Conservation (phyloP, 2,797 vertebrate genomes). For the Cryptoprocta ferox region DNA sequence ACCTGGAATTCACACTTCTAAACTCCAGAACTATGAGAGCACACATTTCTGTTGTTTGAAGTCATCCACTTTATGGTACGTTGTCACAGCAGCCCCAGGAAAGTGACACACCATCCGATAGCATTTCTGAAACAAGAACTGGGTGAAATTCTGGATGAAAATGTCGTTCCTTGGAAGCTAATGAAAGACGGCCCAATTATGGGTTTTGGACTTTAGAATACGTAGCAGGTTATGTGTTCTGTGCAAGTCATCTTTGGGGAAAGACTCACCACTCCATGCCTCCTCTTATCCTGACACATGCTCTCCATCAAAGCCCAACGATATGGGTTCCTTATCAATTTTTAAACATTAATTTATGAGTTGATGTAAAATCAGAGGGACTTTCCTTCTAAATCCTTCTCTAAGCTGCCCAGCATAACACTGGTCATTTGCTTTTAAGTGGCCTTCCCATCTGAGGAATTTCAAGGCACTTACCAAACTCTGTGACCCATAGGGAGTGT, state of each 20-base stretch:
- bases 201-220: background rate
- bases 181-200: background rate
- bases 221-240: background rate
- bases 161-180: background rate
- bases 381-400: background rate
- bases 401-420: background rate
- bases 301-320: too few relatives aligned
- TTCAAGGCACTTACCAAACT: background rate
- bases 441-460: background rate
- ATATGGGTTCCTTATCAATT: background rate
- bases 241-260: background rate
- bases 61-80: background rate
- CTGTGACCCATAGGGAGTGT: background rate
- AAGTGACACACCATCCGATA: background rate
- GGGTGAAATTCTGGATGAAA: background rate
- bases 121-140: background rate
- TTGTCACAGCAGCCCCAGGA: background rate
- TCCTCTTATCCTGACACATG: background rate
- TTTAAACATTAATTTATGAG: background rate
- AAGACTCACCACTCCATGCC: rapidly evolving
- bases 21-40: background rate
- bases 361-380: background rate
- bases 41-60: background rate
- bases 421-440: background rate
- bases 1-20: background rate